Evolutionary conservation across 2,797 vertebrate species (phyloP).

Genomic region (Pseudochirops corinnae): DNA sequence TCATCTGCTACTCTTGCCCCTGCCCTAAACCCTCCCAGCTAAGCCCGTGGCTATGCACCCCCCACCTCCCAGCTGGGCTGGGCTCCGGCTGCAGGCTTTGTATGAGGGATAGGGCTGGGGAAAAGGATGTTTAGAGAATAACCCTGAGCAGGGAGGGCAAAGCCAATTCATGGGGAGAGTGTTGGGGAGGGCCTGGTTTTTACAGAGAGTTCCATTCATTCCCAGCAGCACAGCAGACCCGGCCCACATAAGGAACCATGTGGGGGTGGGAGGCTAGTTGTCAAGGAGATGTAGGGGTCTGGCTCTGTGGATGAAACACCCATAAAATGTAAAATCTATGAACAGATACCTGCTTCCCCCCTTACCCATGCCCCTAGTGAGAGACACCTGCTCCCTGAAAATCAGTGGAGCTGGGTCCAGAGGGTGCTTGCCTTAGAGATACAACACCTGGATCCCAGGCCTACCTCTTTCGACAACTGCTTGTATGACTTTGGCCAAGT

Average conservation of each 20-base stretch:
- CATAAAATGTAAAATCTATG: not conserved
- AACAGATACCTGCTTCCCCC: not conserved
- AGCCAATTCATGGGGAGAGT: not conserved
- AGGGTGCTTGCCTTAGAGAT: not conserved
- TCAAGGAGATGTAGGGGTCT: not conserved
- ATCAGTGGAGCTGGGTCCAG: not conserved
- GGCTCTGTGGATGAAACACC: not conserved
- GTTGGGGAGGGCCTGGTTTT: not conserved
- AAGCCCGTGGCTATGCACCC: no score
- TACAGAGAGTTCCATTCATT: slow-evolving; percentile 7
- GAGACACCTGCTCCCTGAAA: not conserved
- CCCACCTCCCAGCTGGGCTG: not conserved
- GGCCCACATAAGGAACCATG: not conserved
- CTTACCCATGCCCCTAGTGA: not conserved
- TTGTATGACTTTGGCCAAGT: not conserved
- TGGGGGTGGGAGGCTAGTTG: not conserved
- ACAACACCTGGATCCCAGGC: not conserved
- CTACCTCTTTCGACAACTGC: not conserved
- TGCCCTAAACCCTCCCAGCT: no score
- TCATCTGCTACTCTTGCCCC: not conserved
- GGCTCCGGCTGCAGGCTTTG: not conserved
- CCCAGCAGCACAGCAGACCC: not conserved
- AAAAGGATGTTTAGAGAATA: slow-evolving; percentile 33
- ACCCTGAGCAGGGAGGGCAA: not conserved
- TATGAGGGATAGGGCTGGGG: not conserved